Conservation (phyloP, 2,113 vertebrate species). For the Gopherus evgoodei region DNA sequence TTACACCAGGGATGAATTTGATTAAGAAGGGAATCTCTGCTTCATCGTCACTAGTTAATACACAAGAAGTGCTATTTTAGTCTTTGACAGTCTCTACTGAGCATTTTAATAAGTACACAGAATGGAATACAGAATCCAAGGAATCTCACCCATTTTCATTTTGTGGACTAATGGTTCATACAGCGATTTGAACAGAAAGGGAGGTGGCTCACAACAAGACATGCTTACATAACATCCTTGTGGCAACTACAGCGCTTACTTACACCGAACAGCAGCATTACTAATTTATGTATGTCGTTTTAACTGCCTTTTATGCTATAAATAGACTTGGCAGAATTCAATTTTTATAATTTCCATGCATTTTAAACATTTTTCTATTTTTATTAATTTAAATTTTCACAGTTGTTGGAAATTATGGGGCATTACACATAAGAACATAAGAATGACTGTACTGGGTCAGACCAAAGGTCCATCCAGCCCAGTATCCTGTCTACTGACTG, state of each 20-base stretch:
- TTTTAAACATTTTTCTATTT: not conserved
- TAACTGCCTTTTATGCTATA: not conserved
- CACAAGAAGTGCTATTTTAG: rapidly evolving
- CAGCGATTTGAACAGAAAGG: not conserved
- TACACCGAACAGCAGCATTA: rapidly evolving
- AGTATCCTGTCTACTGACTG: too few species aligned
- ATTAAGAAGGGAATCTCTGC: not conserved
- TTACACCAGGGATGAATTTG: not conserved
- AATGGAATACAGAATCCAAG: not conserved
- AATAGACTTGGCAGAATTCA: not conserved
- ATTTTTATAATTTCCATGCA: not conserved
- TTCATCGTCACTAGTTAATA: rapidly evolving
- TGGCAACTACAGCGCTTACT: not conserved
- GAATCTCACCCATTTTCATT: not conserved
- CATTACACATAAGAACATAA: not conserved
- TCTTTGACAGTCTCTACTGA: not conserved
- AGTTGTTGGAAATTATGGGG: not conserved
- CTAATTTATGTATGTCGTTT: not conserved
- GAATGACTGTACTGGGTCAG: too few species aligned
- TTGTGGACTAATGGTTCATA: not conserved
- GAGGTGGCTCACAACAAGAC: not conserved
- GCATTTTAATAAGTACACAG: not conserved
- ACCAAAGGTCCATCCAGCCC: too few species aligned
- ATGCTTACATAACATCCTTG: not conserved
- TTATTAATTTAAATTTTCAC: not conserved